Evolutionary conservation across 2,888 invertebrate species (phyloP).

Genomic region (Lampropteryx suffumata): DNA sequence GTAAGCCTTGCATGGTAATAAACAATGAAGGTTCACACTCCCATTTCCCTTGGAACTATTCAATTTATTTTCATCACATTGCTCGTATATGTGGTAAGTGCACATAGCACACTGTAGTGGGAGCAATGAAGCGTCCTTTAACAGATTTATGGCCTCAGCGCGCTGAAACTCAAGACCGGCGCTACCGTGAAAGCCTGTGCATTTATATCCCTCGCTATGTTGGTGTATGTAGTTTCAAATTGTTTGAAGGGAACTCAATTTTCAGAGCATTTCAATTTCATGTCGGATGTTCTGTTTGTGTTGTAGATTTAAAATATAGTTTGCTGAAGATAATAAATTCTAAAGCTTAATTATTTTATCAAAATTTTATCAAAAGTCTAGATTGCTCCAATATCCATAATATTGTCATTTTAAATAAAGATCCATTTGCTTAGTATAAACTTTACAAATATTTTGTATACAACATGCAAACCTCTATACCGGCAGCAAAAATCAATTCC

Average conservation of each 20-base stretch:
- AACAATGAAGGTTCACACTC: conserved; percentile 9
- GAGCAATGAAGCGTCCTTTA: conserved; percentile 26
- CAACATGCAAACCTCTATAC: too few species aligned
- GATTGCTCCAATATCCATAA: too few species aligned
- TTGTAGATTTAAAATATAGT: too few species aligned
- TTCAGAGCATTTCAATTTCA: not conserved
- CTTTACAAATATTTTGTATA: too few species aligned
- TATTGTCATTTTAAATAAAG: too few species aligned
- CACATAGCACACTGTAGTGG: conserved; percentile 3
- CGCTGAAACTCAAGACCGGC: conserved; percentile 27
- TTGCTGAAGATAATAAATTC: too few species aligned
- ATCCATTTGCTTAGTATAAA: too few species aligned
- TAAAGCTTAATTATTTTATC: too few species aligned
- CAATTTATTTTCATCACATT: conserved; percentile 24
- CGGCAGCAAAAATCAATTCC: too few species aligned
- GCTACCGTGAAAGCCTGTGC: conserved; percentile 20
- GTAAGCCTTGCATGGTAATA: not conserved
- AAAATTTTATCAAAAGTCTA: too few species aligned
- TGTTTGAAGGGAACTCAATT: conserved; percentile 9
- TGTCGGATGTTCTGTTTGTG: too few species aligned
- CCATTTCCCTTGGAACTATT: conserved; percentile 15
- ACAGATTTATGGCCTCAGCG: conserved; percentile 34
- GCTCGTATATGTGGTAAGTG: not conserved
- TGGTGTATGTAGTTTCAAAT: conserved; percentile 2
- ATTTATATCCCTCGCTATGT: conserved; percentile 2